Percentiles rank a stretch among this genome's conserved stretches.
Conservation (phyloP, 2,797 vertebrate genomes). For the Pantherophis alleghaniensis region DNA sequence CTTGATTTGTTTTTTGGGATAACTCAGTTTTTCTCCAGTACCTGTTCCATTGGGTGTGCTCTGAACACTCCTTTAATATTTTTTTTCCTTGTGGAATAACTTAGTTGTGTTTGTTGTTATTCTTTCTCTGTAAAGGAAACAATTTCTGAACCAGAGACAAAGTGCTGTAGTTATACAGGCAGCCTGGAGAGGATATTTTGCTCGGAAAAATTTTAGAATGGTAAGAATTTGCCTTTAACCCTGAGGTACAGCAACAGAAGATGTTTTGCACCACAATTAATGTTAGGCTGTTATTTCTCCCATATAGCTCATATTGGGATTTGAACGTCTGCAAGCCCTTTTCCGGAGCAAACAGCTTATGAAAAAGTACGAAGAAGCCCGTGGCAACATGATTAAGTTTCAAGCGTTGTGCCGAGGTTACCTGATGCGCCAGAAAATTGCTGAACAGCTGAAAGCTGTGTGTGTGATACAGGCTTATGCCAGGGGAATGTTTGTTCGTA, state of each 20-base stretch:
- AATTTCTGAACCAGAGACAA: constrained; percentile 82
- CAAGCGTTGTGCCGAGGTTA: constrained; percentile 81
- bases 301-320: constrained; percentile 83
- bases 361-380: constrained; percentile 74
- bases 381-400: constrained; percentile 68
- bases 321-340: constrained; percentile 86
- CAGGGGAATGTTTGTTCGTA: constrained; percentile 82
- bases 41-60: not conserved
- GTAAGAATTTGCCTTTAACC: constrained; percentile 63
- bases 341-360: constrained; percentile 78
- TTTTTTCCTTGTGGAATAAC: not conserved
- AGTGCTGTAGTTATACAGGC: constrained; percentile 86
- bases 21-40: not conserved
- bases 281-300: not conserved
- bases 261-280: not conserved
- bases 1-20: not conserved
- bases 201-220: constrained; percentile 80
- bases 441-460: constrained; percentile 76
- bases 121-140: constrained; percentile 75
- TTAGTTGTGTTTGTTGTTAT: not conserved
- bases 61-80: not conserved
- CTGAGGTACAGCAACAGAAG: not conserved
- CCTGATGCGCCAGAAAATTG: constrained; percentile 77
- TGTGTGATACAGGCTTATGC: constrained; percentile 84
- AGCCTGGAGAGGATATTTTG: constrained; percentile 84